Evolutionary conservation across 2,888 invertebrate species (phyloP), one percentile per base, ranked within the genome.

Genomic region (Prosapia bicincta): DNA sequence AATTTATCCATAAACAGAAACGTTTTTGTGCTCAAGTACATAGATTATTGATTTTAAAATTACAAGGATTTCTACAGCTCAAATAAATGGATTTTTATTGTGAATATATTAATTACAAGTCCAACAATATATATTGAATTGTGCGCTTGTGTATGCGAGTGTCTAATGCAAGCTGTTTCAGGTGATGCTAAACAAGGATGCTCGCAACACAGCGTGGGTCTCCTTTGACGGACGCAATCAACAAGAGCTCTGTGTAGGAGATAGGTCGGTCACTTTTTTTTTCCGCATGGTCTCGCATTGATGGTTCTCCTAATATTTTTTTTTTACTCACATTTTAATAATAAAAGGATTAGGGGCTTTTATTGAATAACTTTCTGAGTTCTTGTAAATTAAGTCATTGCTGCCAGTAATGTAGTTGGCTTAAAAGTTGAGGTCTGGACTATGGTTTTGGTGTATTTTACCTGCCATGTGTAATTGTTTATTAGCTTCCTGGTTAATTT

Each of bases 181-280:
- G 93, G 92, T 95, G 85, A 91, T 90, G 87, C 90, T 93, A 82
- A 91, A 91, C 83, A 87, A 89, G 82, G 91, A 92, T 82, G 91
- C 93, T 79, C 88, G 94, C 82, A 90, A 89, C 85, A 89, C 91
- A 79, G 93, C 93, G 82, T 93, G 92, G 89, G 92, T 94, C 80
- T 94, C 94, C 80, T 95, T 95, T 88, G 95, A 95, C 85, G 95
- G 95, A 76, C 89, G 93, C 82, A 92, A 91, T 84, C 91, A 94
- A 83, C 90, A 92, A 86, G 91, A 92, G 83, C 88, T 95, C 80
- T 88, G 88, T 81, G 90, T 92, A 80, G 93, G 93, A 84, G 94
- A 95, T 89, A 92, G 92, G 94, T 94, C 88, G 88, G 88, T 85
- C 81, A 67, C 26, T 67, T 67, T 26, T 20, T 54, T 54, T 20